These are phyloP conservation scores for Drosophila micromelanica DNA, from an alignment of 1,140 invertebrate genomes.

Conservation along the genomic window DNA sequence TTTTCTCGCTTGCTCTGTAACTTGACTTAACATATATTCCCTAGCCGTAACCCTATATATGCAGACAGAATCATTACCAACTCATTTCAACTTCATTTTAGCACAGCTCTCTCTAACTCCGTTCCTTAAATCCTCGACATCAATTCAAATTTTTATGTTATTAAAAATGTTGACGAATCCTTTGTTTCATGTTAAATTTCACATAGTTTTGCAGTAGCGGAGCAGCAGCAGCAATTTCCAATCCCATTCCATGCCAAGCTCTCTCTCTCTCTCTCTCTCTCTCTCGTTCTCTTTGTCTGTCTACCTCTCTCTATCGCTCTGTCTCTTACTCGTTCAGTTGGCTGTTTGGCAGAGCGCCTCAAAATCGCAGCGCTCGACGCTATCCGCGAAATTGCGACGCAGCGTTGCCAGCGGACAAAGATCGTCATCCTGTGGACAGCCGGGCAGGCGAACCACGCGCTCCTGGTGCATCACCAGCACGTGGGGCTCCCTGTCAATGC, in stretches of 20 bases:
- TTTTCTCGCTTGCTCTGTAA: constrained; percentile 9
- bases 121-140: constrained; percentile 14
- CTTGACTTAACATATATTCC: constrained; percentile 22
- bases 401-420: constrained; percentile 88
- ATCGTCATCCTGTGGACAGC: constrained; percentile 86
- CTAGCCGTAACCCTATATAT: constrained; percentile 26
- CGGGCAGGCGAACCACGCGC: constrained; percentile 87
- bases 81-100: constrained; percentile 2
- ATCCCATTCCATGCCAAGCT: constrained; percentile 17
- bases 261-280: neutral
- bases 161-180: constrained; percentile 64
- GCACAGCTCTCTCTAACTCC: constrained; percentile 15
- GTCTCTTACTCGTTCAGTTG: constrained; percentile 17
- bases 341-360: constrained; percentile 86
- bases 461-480: constrained; percentile 91
- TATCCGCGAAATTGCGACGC: constrained; percentile 86
- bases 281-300: neutral
- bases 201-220: constrained; percentile 48
- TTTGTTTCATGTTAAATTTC: constrained; percentile 46
- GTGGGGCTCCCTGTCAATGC: constrained; percentile 85
- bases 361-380: constrained; percentile 88
- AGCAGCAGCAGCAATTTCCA: constrained; percentile 20
- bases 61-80: constrained; percentile 14
- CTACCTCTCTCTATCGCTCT: neutral
- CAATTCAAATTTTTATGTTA: constrained; percentile 34